Percentiles rank a stretch among this genome's conserved stretches.
Conservation (phyloP, 2,113 vertebrate species). For the Myotis yumanensis region DNA sequence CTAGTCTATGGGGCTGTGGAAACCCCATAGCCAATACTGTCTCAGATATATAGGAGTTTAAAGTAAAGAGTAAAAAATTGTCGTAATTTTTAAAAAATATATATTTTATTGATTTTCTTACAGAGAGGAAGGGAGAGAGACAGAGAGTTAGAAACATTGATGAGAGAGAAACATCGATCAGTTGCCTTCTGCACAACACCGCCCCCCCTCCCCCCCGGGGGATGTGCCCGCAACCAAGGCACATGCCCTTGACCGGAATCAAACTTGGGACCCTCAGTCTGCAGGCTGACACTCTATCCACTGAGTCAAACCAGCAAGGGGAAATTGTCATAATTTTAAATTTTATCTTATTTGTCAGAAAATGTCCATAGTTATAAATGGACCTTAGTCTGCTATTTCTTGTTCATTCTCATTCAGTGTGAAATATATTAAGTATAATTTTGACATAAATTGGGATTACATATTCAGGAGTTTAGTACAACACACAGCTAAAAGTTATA, state of each 20-base stretch:
- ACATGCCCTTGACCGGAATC: no score
- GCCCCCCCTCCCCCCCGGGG: no score
- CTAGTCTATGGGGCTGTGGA: not conserved
- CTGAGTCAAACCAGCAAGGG: no score
- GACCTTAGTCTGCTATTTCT: not conserved
- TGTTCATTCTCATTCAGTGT: not conserved
- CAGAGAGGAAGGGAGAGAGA: no score
- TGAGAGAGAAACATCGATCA: no score
- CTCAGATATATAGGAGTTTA: not conserved
- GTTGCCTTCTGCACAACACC: no score
- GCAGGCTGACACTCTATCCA: no score
- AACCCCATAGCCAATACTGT: not conserved
- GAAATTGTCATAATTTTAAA: not conserved
- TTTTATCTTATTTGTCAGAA: not conserved
- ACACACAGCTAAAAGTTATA: not conserved
- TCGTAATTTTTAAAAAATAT: not conserved
- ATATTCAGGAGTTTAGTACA: not conserved
- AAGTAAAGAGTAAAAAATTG: not conserved
- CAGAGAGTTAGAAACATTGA: no score
- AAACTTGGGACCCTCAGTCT: no score
- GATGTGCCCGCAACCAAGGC: no score
- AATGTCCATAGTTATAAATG: not conserved
- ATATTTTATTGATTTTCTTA: no score
- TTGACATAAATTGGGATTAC: not conserved
- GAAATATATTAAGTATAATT: not conserved